Conservation (phyloP, 2,888 invertebrate genomes). For the Erannis defoliaria region DNA sequence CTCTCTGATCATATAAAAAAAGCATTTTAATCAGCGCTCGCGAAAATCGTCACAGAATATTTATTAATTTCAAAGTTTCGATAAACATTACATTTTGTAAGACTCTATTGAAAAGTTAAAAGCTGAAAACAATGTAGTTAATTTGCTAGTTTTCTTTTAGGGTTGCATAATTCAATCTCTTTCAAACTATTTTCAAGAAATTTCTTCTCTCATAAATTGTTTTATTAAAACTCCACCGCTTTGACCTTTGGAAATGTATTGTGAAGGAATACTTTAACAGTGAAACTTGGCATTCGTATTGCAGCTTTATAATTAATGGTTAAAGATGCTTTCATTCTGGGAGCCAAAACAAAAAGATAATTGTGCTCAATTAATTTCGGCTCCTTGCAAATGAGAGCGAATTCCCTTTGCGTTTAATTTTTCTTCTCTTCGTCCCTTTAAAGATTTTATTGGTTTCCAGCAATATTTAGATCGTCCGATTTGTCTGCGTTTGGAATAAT, state of each 20-base stretch:
- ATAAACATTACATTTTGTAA: too few species aligned
- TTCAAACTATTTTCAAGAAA: conserved; percentile 48
- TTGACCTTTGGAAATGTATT: conserved; percentile 59
- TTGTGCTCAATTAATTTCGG: conserved; percentile 80
- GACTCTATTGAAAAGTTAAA: too few species aligned
- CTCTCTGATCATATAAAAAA: too few species aligned
- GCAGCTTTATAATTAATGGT: conserved; percentile 73
- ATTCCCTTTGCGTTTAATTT: conserved; percentile 62
- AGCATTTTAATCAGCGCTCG: too few species aligned
- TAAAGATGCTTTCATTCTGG: conserved; percentile 69
- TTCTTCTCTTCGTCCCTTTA: conserved; percentile 47
- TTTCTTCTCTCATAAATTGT: conserved; percentile 52
- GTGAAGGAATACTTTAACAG: conserved; percentile 40
- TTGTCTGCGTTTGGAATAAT: conserved; percentile 66
- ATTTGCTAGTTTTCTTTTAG: not conserved
- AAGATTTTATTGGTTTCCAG: conserved; percentile 70
- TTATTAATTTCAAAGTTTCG: too few species aligned
- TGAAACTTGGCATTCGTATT: conserved; percentile 62
- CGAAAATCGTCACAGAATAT: too few species aligned
- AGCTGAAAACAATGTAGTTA: too few species aligned
- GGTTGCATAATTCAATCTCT: not conserved
- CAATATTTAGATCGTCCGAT: conserved; percentile 64
- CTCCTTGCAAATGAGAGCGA: conserved; percentile 75
- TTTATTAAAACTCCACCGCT: conserved; percentile 57
- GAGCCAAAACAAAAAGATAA: conserved; percentile 81